These are phyloP conservation scores for Callipepla californica DNA, from an alignment of 2,113 vertebrate species.

Conservation along the genomic window DNA sequence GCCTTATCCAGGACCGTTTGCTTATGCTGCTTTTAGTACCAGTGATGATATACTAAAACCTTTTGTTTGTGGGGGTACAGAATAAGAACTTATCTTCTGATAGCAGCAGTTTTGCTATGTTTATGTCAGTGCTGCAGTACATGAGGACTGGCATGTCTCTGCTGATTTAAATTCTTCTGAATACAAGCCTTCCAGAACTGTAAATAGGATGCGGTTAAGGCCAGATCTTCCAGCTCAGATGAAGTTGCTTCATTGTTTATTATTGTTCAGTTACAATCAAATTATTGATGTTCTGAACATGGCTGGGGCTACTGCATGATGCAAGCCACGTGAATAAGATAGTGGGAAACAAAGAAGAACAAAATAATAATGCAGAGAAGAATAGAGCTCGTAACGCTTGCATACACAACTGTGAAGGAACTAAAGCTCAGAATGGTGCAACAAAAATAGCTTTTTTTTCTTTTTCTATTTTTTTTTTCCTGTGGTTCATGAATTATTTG, in stretches of 20 bases:
- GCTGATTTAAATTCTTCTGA: conserved; percentile 56
- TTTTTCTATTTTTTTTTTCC: neutral
- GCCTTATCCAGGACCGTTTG: conserved; percentile 48
- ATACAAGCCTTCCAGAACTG: conserved; percentile 8
- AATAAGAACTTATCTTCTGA: conserved; percentile 73
- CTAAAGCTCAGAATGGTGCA: neutral
- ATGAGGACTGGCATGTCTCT: neutral
- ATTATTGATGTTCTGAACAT: conserved; percentile 35
- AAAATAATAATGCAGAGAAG: conserved; percentile 35
- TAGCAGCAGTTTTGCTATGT: conserved; percentile 61
- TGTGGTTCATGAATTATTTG: conserved; percentile 9
- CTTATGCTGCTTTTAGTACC: conserved; percentile 54
- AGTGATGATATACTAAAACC: conserved; percentile 57
- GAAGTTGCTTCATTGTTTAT: conserved; percentile 37
- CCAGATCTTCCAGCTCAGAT: conserved; percentile 45
- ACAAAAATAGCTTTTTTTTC: neutral
- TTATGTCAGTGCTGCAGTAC: conserved; percentile 14
- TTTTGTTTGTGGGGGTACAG: conserved; percentile 55
- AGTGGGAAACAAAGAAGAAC: conserved; percentile 45
- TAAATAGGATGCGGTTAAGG: conserved; percentile 60
- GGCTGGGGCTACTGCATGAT: neutral
- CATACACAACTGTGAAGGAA: conserved; percentile 16
- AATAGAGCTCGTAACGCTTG: conserved; percentile 22
- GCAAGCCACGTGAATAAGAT: conserved; percentile 29
- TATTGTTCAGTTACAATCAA: conserved; percentile 41